These are phyloP conservation scores for Fopius arisanus DNA, from an alignment of 1,140 invertebrate genomes.

Conservation along the genomic window DNA sequence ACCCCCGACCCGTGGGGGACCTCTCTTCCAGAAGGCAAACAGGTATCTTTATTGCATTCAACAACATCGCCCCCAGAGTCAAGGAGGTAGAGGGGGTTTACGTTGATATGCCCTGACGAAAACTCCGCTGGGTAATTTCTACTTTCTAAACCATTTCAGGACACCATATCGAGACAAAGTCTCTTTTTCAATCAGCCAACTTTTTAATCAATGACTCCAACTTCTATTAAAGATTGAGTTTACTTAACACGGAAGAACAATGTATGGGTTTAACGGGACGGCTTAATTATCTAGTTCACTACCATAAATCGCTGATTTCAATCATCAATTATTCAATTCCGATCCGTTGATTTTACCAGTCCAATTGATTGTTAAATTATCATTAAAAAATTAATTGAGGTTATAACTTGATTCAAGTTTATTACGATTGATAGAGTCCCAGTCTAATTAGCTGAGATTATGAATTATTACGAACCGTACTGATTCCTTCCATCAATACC, in stretches of 20 bases:
- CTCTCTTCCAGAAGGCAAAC: conserved; percentile 37
- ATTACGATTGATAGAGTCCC: too few relatives aligned
- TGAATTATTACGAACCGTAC: conserved; percentile 22
- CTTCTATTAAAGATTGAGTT: conserved; percentile 2
- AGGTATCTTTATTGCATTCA: conserved; percentile 54
- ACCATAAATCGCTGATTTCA: too few relatives aligned
- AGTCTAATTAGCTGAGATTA: too few relatives aligned
- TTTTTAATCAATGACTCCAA: conserved; percentile 13
- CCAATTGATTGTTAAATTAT: too few relatives aligned
- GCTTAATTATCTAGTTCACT: conserved; percentile 13
- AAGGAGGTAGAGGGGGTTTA: background rate
- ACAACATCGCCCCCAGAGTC: conserved; percentile 40
- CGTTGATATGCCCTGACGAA: conserved; percentile 13
- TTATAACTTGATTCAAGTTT: too few relatives aligned
- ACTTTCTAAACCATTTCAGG: conserved; percentile 23
- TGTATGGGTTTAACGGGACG: conserved; percentile 34
- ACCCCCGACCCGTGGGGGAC: background rate
- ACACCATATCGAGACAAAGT: conserved; percentile 13
- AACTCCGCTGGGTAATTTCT: conserved; percentile 31
- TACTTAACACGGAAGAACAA: conserved; percentile 36
- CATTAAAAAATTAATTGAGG: too few relatives aligned
- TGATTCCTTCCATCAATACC: conserved; percentile 36
- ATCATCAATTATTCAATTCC: too few relatives aligned
- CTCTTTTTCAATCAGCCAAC: conserved; percentile 2
- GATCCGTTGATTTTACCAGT: too few relatives aligned